These are phyloP conservation scores for Ptiloglossa arizonensis DNA, from an alignment of 1,140 invertebrate genomes.

Conservation along the genomic window DNA sequence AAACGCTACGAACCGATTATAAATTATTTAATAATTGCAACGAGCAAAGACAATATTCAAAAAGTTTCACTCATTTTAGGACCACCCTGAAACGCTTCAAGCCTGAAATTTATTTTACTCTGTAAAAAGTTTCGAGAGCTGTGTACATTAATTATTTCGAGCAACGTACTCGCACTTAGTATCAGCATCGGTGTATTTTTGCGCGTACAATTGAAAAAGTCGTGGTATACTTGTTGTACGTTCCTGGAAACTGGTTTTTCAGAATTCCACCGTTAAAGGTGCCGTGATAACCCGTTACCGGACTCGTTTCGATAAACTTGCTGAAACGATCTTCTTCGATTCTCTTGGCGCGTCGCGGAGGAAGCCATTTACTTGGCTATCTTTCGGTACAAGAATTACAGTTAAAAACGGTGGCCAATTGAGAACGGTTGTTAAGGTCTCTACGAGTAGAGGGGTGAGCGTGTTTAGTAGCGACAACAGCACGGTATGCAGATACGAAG, in stretches of 20 bases:
- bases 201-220: not conserved
- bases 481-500: constrained; percentile 64
- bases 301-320: not conserved
- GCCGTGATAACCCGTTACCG: not conserved
- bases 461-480: constrained; percentile 58
- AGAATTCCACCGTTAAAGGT: not conserved
- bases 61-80: too few species aligned
- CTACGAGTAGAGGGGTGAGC: constrained; percentile 51
- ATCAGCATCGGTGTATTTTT: too few species aligned
- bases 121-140: too few species aligned
- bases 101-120: too few species aligned
- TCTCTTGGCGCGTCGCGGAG: not conserved
- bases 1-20: too few species aligned
- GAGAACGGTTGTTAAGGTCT: constrained; percentile 52
- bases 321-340: not conserved
- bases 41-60: too few species aligned
- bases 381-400: constrained; percentile 50
- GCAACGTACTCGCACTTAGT: too few species aligned
- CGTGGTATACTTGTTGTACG: not conserved
- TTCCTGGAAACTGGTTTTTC: not conserved
- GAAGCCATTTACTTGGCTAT: constrained; percentile 27
- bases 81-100: too few species aligned
- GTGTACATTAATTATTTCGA: too few species aligned
- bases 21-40: too few species aligned
- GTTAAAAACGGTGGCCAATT: constrained; percentile 58